These are phyloP conservation scores for Strigamia maritima DNA, from an alignment of 2,888 invertebrate genomes.

Conservation along the genomic window DNA sequence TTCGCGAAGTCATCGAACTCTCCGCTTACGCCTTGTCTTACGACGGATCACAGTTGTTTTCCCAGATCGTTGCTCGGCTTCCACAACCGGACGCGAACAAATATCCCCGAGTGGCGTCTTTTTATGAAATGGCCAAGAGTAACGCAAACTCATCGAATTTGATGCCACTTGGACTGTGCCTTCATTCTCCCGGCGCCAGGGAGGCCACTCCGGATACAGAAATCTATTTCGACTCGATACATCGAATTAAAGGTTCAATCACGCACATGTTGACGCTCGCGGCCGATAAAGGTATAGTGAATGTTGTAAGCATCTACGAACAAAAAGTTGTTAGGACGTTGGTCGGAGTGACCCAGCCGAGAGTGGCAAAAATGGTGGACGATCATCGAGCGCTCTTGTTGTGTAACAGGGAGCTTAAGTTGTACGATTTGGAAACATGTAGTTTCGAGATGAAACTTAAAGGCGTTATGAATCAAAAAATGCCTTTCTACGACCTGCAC, in stretches of 20 bases:
- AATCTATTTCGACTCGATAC: conserved; percentile 60
- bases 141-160: conserved; percentile 60
- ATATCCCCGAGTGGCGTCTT: conserved; percentile 42
- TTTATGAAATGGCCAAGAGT: conserved; percentile 42
- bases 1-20: conserved; percentile 68
- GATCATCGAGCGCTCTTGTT: conserved; percentile 67
- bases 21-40: conserved; percentile 71
- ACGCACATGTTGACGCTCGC: conserved; percentile 72
- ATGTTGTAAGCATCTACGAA: conserved; percentile 73
- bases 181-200: conserved; percentile 36
- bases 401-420: conserved; percentile 73
- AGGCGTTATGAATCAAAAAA: conserved; percentile 83
- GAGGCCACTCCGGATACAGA: conserved; percentile 25
- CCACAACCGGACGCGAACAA: conserved; percentile 42
- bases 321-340: conserved; percentile 64
- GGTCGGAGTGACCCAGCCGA: conserved; percentile 71
- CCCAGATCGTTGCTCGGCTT: conserved; percentile 55
- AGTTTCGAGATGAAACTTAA: conserved; percentile 67
- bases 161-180: conserved; percentile 54
- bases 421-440: conserved; percentile 76
- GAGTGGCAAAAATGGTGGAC: conserved; percentile 73
- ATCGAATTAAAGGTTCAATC: conserved; percentile 63
- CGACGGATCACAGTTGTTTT: conserved; percentile 78
- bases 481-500: conserved; percentile 84
- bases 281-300: conserved; percentile 70